Evolutionary conservation across 2,888 invertebrate species (phyloP).

Genomic region (Drymonia ruficornis): DNA sequence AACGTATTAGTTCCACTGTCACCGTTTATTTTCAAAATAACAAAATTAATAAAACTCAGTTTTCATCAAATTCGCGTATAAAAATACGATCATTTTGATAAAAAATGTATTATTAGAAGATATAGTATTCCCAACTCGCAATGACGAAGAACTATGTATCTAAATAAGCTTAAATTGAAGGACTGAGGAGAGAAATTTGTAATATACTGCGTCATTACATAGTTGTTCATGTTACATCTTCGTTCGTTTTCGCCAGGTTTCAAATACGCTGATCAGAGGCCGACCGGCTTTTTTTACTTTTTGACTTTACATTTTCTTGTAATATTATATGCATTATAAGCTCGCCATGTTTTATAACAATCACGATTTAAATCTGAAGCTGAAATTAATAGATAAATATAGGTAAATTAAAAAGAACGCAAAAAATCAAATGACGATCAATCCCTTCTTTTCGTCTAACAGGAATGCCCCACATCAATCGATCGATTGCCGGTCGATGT

Average conservation of each 20-base stretch:
- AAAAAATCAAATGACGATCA: too few relatives aligned
- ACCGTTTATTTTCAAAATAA: conserved; percentile 24
- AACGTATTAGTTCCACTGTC: conserved; percentile 9
- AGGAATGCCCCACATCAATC: too few relatives aligned
- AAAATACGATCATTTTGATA: conserved; percentile 23
- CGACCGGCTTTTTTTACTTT: neutral
- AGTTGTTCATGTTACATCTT: conserved; percentile 31
- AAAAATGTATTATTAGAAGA: conserved; percentile 15
- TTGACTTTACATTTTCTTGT: neutral
- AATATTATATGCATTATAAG: too few relatives aligned
- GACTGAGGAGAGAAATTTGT: neutral
- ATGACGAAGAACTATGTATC: conserved; percentile 14
- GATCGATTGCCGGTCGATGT: too few relatives aligned
- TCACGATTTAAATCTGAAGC: too few relatives aligned
- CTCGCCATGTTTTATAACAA: too few relatives aligned
- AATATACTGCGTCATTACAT: conserved; percentile 11
- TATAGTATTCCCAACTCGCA: conserved; percentile 28
- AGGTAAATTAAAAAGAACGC: too few relatives aligned
- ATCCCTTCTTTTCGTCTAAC: too few relatives aligned
- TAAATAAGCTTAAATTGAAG: neutral
- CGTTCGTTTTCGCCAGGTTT: conserved; percentile 16
- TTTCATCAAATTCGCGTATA: conserved; percentile 27
- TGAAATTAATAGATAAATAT: too few relatives aligned
- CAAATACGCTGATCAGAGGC: conserved; percentile 18
- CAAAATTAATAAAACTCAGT: conserved; percentile 12